phyloP scores from a whole-genome alignment of 2,113 vertebrate species.

The Todiramphus saurophagus region DNA sequence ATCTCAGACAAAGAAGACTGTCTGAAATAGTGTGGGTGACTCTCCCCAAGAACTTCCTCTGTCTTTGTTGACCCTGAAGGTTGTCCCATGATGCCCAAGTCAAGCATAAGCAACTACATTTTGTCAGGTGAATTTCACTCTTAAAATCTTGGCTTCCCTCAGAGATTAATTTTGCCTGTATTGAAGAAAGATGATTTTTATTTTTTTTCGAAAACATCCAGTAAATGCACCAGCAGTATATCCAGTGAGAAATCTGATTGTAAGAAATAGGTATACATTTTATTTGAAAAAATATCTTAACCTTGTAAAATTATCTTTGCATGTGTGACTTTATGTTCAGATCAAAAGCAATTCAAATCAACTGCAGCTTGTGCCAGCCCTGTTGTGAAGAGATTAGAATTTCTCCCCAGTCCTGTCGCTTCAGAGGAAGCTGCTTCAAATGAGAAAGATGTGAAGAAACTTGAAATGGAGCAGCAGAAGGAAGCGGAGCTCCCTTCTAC shows the following conservation, averaged over 20 bases:
- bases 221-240: background rate
- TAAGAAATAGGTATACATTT: background rate
- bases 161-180: background rate
- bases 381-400: constrained; percentile 59
- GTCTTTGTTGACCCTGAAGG: background rate
- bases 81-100: background rate
- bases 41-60: background rate
- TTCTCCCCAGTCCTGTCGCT: constrained; percentile 40
- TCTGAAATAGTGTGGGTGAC: background rate
- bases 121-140: background rate
- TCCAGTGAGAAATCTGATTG: background rate
- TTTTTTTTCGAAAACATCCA: background rate
- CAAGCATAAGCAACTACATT: background rate
- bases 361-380: constrained; percentile 68
- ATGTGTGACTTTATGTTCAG: constrained; percentile 15
- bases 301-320: background rate
- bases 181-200: background rate
- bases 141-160: background rate
- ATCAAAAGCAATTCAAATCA: constrained; percentile 68
- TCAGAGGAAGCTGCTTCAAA: constrained; percentile 12
- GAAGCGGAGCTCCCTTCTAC: constrained; percentile 41
- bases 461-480: constrained; percentile 44
- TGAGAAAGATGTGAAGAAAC: constrained; percentile 57
- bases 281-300: background rate
- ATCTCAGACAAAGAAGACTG: background rate